phyloP scores from a whole-genome alignment of 2,797 vertebrate species.

The Darevskia mixta region DNA sequence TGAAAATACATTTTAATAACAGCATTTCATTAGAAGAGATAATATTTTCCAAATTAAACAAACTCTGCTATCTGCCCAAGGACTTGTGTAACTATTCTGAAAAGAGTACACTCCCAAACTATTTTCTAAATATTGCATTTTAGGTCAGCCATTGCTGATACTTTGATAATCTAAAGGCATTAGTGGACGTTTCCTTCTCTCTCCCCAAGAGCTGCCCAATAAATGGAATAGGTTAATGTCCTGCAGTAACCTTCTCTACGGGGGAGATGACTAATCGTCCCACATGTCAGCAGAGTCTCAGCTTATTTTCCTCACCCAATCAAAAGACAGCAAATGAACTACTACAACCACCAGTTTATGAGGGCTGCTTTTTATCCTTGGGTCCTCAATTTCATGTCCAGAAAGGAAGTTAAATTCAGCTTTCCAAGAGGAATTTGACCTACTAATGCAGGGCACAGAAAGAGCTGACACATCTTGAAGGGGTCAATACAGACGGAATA shows the following conservation, averaged over 20 bases:
- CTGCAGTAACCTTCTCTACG: conserved; percentile 34
- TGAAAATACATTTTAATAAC: not conserved
- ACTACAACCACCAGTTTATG: not conserved
- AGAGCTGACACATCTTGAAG: not conserved
- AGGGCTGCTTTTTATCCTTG: conserved; percentile 8
- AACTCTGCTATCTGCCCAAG: not conserved
- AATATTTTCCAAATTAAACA: not conserved
- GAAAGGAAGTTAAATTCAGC: not conserved
- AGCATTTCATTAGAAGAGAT: not conserved
- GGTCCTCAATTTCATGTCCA: not conserved
- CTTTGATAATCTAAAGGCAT: not conserved
- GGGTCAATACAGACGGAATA: too few species aligned
- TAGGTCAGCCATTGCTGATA: not conserved
- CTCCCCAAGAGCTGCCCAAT: not conserved
- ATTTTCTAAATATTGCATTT: not conserved
- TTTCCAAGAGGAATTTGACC: conserved; percentile 16
- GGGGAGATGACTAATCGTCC: conserved; percentile 26
- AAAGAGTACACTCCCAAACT: too few species aligned
- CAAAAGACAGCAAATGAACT: not conserved
- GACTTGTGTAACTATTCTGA: not conserved
- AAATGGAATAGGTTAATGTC: conserved; percentile 3
- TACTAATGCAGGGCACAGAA: not conserved
- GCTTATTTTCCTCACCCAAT: conserved; percentile 45
- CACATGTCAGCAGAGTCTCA: conserved; percentile 29
- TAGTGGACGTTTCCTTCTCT: not conserved